Conservation (phyloP, 2,113 vertebrate species). For the Hydropotes inermis region DNA sequence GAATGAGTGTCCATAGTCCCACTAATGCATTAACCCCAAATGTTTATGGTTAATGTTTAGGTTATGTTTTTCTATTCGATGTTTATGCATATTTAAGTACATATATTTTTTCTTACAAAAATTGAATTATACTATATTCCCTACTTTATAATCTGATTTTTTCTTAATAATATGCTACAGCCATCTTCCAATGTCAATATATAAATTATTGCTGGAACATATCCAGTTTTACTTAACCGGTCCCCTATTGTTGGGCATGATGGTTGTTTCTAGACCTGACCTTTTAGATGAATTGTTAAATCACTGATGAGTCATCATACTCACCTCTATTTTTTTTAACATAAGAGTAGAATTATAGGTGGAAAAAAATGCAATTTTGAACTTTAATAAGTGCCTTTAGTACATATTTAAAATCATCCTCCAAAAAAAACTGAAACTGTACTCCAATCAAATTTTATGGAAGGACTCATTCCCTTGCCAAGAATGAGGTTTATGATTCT, state of each 20-base stretch:
- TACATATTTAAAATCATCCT: constrained; percentile 38
- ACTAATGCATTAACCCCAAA: not conserved
- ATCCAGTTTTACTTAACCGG: not conserved
- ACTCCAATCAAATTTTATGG: constrained; percentile 55
- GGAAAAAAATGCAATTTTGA: not conserved
- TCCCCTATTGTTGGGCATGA: not conserved
- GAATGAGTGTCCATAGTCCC: not conserved
- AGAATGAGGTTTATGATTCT: constrained; percentile 25
- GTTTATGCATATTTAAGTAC: not conserved
- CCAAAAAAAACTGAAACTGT: constrained; percentile 16
- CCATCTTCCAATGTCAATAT: not conserved
- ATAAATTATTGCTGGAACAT: not conserved
- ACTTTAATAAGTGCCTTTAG: not conserved
- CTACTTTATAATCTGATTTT: not conserved
- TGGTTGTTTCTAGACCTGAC: not conserved
- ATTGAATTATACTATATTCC: not conserved
- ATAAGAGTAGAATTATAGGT: not conserved
- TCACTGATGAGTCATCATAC: not conserved
- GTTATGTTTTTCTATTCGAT: not conserved
- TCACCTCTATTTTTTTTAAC: not conserved
- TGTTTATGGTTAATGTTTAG: constrained; percentile 7
- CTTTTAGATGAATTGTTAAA: constrained; percentile 5
- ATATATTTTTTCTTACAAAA: not conserved
- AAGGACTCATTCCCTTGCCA: not conserved
- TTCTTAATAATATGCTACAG: not conserved